Evolutionary conservation across 2,113 vertebrate species (phyloP).

Genomic region (Brachyhypopomus occidentalis): DNA sequence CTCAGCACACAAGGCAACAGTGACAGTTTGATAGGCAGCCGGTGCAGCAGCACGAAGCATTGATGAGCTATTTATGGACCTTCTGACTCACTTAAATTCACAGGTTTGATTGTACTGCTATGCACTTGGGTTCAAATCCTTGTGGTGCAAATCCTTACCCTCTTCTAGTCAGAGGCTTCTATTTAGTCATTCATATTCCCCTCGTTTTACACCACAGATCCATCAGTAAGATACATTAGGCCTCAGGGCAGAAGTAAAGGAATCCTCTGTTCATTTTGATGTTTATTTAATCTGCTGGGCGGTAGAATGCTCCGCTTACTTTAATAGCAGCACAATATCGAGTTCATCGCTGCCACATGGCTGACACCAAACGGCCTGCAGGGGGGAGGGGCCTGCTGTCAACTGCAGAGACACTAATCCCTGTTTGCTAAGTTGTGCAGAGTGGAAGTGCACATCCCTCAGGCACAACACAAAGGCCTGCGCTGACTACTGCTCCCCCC

Average conservation of each 20-base stretch:
- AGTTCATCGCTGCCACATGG: background rate
- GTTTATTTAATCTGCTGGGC: no score
- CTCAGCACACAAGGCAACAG: constrained; percentile 18
- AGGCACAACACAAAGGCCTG: constrained; percentile 30
- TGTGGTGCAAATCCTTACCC: constrained; percentile 18
- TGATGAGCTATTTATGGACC: background rate
- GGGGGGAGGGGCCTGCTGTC: constrained; percentile 30
- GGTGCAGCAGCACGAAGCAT: background rate
- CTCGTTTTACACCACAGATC: background rate
- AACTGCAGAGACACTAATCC: constrained; percentile 34
- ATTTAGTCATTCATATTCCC: constrained; percentile 14
- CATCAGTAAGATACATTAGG: no score
- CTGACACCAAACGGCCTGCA: constrained; percentile 15
- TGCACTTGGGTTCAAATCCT: background rate
- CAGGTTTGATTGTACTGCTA: constrained; percentile 2
- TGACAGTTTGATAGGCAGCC: constrained; percentile 2
- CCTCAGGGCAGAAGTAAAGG: background rate
- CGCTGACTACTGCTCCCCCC: constrained; percentile 22
- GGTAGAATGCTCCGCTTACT: no score
- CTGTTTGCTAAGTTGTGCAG: constrained; percentile 21
- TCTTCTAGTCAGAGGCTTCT: constrained; percentile 1
- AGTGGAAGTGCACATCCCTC: constrained; percentile 8
- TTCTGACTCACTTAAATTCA: constrained; percentile 1
- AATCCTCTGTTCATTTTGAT: no score
- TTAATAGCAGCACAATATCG: background rate